A percentile compares a stretch with the other conserved stretches of the same genome.
These are phyloP conservation scores for Chromobotia macracanthus DNA, from an alignment of 2,797 vertebrate genomes.

Conservation along the genomic window DNA sequence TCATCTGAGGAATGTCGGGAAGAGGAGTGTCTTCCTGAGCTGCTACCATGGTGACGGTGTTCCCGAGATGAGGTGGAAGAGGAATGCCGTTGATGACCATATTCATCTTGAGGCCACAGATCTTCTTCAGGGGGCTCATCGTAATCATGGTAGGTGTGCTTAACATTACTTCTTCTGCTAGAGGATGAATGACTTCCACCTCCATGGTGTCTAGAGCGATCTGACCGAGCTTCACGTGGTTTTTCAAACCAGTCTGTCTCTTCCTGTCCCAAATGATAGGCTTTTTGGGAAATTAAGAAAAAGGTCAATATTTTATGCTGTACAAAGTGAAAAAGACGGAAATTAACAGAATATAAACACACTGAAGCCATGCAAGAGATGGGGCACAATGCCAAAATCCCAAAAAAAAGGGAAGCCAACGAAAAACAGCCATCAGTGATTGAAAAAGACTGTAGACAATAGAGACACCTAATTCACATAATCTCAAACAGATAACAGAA, in stretches of 20 bases:
- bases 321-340: constrained; percentile 39
- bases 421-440: background rate
- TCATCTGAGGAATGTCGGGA: constrained; percentile 88
- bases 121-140: constrained; percentile 95
- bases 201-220: constrained; percentile 91
- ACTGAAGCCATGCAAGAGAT: constrained; percentile 85
- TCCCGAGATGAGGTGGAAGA: constrained; percentile 84
- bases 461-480: constrained; percentile 64
- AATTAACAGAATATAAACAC: constrained; percentile 60
- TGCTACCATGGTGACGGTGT: constrained; percentile 88
- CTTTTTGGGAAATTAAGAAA: constrained; percentile 92
- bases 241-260: constrained; percentile 99
- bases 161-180: constrained; percentile 86
- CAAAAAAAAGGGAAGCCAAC: constrained; percentile 52
- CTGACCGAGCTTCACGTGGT: constrained; percentile 90
- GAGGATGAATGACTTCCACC: constrained; percentile 87
- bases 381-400: constrained; percentile 29
- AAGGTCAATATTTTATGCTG: constrained; percentile 80
- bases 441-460: constrained; percentile 66
- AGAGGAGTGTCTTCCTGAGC: constrained; percentile 86
- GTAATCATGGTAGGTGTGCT: constrained; percentile 95
- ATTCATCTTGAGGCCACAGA: constrained; percentile 86
- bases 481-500: constrained; percentile 50
- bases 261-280: constrained; percentile 99
- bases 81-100: constrained; percentile 82